Evolutionary conservation across 1,140 invertebrate genomes (phyloP).

Genomic region (Pristionchus pacificus): DNA sequence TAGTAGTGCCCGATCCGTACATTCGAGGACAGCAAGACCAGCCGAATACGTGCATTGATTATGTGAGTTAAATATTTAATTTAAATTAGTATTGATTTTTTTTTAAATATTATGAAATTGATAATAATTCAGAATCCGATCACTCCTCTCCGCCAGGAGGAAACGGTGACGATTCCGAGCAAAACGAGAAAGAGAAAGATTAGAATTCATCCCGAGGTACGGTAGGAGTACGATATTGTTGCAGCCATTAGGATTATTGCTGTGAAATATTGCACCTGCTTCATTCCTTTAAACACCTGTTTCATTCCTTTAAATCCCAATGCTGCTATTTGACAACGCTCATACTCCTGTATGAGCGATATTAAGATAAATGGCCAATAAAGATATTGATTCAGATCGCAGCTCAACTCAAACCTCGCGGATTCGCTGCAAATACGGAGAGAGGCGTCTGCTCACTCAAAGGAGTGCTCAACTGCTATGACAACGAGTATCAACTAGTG

Average conservation of each 20-base stretch:
- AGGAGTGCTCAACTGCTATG: conserved; percentile 1
- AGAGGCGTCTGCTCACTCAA: background rate
- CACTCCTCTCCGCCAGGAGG: conserved; percentile 13
- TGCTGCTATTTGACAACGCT: background rate
- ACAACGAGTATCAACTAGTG: conserved; percentile 4
- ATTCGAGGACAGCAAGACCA: background rate
- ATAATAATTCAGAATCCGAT: background rate
- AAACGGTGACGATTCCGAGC: conserved; percentile 2
- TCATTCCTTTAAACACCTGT: too few species aligned
- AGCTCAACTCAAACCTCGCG: background rate
- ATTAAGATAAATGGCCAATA: too few species aligned
- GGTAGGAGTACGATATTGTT: too few species aligned
- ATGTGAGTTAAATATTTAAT: conserved; percentile 13
- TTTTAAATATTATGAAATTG: background rate
- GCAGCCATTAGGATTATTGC: too few species aligned
- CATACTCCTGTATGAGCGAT: too few species aligned
- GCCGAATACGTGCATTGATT: conserved; percentile 3
- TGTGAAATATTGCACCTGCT: too few species aligned
- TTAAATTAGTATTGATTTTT: conserved; percentile 6
- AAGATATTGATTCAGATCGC: conserved; percentile 3
- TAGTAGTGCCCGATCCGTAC: conserved; percentile 11
- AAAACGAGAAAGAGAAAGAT: conserved; percentile 24
- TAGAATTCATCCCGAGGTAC: conserved; percentile 15
- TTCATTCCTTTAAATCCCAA: background rate
- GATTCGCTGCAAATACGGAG: background rate